These are phyloP conservation scores for Hydrotaea cyrtoneurina DNA, from an alignment of 2,888 invertebrate species.

Conservation along the genomic window DNA sequence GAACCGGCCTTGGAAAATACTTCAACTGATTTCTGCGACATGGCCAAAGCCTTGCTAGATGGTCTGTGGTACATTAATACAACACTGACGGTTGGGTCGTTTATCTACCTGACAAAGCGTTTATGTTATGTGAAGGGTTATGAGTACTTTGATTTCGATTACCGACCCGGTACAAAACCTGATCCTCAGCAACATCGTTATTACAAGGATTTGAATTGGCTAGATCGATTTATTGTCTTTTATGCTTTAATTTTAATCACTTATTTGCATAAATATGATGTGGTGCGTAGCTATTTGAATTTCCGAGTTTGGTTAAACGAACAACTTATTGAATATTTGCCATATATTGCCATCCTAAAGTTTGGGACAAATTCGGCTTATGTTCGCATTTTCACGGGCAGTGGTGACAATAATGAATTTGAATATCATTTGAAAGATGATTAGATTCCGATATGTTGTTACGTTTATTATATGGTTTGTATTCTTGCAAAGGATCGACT, in stretches of 20 bases:
- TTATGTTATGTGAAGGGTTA: slow-evolving; percentile 84
- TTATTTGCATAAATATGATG: slow-evolving; percentile 80
- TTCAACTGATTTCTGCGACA: slow-evolving; percentile 84
- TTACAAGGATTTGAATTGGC: slow-evolving; percentile 81
- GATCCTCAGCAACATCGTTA: slow-evolving; percentile 80
- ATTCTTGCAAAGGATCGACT: no score
- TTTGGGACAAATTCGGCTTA: slow-evolving; percentile 85
- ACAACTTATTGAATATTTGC: slow-evolving; percentile 85
- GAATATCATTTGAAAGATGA: slow-evolving; percentile 73
- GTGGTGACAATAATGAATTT: slow-evolving; percentile 67
- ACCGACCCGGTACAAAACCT: slow-evolving; percentile 69
- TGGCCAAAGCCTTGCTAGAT: slow-evolving; percentile 85
- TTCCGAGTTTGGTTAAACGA: slow-evolving; percentile 83
- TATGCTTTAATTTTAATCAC: slow-evolving; percentile 76
- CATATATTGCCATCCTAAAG: slow-evolving; percentile 85
- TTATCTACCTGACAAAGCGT: slow-evolving; percentile 83
- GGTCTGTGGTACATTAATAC: slow-evolving; percentile 88
- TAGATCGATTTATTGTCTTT: slow-evolving; percentile 80
- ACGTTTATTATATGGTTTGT: no score
- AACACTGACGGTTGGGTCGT: slow-evolving; percentile 83
- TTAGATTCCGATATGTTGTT: slow-evolving; percentile 66
- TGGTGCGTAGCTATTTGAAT: slow-evolving; percentile 85
- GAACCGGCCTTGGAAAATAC: slow-evolving; percentile 84
- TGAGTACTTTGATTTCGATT: slow-evolving; percentile 80
- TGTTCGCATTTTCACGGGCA: slow-evolving; percentile 82